These are phyloP conservation scores for Trichechus manatus DNA, from an alignment of 2,113 vertebrate genomes.

Conservation along the genomic window DNA sequence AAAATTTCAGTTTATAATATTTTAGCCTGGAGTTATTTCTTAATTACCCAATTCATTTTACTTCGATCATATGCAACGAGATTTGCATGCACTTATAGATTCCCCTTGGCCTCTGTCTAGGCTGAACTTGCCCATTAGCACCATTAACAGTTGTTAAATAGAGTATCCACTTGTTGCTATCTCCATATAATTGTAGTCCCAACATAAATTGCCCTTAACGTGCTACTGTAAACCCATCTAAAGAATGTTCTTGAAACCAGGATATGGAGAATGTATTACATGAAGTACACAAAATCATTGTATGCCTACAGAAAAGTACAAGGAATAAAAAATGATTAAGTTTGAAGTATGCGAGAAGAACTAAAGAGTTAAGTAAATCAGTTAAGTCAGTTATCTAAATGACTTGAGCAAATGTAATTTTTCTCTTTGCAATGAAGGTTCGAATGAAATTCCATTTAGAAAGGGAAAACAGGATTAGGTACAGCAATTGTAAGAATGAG, in stretches of 20 bases:
- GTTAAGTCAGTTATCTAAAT: neutral
- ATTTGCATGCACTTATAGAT: conserved; percentile 32
- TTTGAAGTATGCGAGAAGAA: neutral
- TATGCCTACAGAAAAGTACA: conserved; percentile 57
- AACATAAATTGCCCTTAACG: conserved; percentile 56
- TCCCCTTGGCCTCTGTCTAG: conserved; percentile 37
- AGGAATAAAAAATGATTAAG: conserved; percentile 46
- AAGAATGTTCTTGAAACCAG: conserved; percentile 46
- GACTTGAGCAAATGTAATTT: neutral
- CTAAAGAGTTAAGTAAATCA: neutral
- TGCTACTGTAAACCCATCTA: conserved; percentile 66
- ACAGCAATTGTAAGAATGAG: neutral
- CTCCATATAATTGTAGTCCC: conserved; percentile 60
- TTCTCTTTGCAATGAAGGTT: neutral
- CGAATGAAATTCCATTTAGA: neutral
- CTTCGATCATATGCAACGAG: conserved; percentile 44
- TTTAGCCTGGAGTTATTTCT: conserved; percentile 62
- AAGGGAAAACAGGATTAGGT: neutral
- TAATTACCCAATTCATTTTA: conserved; percentile 68
- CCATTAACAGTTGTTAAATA: conserved; percentile 80
- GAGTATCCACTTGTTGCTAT: conserved; percentile 72
- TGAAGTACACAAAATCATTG: neutral
- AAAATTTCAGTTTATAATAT: conserved; percentile 60
- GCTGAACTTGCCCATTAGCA: conserved; percentile 70
- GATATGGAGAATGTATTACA: conserved; percentile 52